These are phyloP conservation scores for Epizoanthus rinbou DNA, from an alignment of 92 coral and sea anemone species.

Conservation along the genomic window DNA sequence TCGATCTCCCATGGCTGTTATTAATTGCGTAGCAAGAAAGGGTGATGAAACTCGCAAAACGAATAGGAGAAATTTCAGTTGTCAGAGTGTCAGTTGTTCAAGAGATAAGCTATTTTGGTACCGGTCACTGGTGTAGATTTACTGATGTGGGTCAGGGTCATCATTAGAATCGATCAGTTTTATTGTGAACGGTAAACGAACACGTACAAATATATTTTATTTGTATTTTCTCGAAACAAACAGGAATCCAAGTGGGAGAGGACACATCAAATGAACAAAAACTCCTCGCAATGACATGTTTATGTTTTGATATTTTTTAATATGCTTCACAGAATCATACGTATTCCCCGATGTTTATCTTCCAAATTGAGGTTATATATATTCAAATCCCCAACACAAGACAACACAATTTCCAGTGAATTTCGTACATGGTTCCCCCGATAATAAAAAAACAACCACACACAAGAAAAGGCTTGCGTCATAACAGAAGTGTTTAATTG, in stretches of 20 bases:
- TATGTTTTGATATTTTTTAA: not conserved
- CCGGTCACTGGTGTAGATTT: too few species aligned
- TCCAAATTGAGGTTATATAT: not conserved
- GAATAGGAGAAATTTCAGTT: not conserved
- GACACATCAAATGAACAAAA: not conserved
- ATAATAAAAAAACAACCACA: slow-evolving; percentile 13
- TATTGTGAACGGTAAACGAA: not conserved
- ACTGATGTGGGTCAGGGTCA: too few species aligned
- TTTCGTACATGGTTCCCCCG: not conserved
- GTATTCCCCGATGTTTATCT: not conserved
- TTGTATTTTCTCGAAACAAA: slow-evolving; percentile 15
- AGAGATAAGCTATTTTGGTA: not conserved
- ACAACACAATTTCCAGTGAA: not conserved
- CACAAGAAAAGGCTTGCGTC: not conserved
- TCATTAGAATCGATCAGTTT: too few species aligned
- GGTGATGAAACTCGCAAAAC: not conserved
- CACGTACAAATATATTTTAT: not conserved
- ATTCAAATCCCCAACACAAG: not conserved
- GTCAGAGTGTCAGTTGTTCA: not conserved
- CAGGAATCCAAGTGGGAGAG: not conserved
- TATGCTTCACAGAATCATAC: not conserved
- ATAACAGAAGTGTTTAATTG: slow-evolving; percentile 17
- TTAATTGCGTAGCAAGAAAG: slow-evolving; percentile 35
- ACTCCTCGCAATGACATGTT: not conserved
- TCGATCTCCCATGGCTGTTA: not conserved